Evolutionary conservation across 2,113 vertebrate genomes (phyloP).

Genomic region (Malurus cyaneus): DNA sequence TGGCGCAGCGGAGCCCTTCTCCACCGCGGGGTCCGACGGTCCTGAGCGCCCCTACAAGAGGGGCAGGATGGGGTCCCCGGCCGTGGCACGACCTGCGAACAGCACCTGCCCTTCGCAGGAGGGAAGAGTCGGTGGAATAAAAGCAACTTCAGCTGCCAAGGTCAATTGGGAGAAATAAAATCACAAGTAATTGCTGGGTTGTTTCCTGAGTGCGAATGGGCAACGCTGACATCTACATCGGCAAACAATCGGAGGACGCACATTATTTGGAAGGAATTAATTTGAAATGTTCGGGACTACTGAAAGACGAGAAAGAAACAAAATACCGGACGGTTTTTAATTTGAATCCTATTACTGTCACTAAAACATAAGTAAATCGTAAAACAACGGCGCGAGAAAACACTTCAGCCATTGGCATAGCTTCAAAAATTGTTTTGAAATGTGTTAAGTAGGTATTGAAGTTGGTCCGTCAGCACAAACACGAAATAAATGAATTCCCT

Average conservation of each 20-base stretch:
- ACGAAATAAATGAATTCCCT: constrained; percentile 42
- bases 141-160: neutral
- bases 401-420: neutral
- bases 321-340: neutral
- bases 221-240: neutral
- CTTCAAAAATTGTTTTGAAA: neutral
- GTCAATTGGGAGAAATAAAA: neutral
- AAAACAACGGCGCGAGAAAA: neutral
- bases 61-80: neutral
- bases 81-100: neutral
- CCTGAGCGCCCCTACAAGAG: neutral
- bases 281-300: neutral
- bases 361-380: neutral
- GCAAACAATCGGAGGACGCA: neutral
- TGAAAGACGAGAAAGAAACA: neutral
- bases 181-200: neutral
- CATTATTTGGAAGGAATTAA: neutral
- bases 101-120: neutral
- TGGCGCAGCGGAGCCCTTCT: neutral
- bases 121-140: neutral
- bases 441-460: neutral
- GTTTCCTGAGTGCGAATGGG: neutral
- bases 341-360: neutral
- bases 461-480: constrained; percentile 26
- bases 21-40: neutral